Evolutionary conservation across 2,797 vertebrate genomes (phyloP).

Genomic region (Glossophaga mutica): DNA sequence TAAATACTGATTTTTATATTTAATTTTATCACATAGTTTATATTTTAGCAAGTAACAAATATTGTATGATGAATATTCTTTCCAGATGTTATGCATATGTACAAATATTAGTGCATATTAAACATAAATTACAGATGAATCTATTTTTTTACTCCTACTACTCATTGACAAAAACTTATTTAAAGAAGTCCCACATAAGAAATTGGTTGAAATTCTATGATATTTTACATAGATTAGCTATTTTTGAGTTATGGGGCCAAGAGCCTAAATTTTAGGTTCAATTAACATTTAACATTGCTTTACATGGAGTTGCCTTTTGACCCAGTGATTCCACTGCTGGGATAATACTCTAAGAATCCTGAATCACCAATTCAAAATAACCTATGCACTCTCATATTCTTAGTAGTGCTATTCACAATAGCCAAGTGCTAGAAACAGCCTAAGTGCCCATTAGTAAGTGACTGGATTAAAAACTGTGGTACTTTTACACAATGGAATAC

Average conservation of each 20-base stretch:
- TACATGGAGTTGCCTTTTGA: too few relatives aligned
- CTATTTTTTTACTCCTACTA: background rate
- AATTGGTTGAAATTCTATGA: background rate
- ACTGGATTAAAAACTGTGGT: too few relatives aligned
- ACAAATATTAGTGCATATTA: slow-evolving; percentile 23
- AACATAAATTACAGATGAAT: slow-evolving; percentile 10
- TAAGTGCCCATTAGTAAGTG: too few relatives aligned
- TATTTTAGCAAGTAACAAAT: background rate
- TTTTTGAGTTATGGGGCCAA: background rate
- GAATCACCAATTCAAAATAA: too few relatives aligned
- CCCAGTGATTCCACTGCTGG: too few relatives aligned
- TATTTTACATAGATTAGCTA: background rate
- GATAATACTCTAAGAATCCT: too few relatives aligned
- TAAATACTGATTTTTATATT: background rate
- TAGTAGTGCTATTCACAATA: too few relatives aligned
- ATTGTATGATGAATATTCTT: background rate
- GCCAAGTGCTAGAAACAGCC: too few relatives aligned
- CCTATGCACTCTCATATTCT: too few relatives aligned
- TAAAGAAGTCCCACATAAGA: background rate
- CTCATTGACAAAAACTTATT: background rate
- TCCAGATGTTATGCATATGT: slow-evolving; percentile 24
- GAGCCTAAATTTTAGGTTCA: background rate
- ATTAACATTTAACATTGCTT: slow-evolving; percentile 13
- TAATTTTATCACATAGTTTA: background rate
- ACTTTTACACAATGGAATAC: too few relatives aligned